Conservation (phyloP, 2,113 vertebrate species). For the Columba livia region DNA sequence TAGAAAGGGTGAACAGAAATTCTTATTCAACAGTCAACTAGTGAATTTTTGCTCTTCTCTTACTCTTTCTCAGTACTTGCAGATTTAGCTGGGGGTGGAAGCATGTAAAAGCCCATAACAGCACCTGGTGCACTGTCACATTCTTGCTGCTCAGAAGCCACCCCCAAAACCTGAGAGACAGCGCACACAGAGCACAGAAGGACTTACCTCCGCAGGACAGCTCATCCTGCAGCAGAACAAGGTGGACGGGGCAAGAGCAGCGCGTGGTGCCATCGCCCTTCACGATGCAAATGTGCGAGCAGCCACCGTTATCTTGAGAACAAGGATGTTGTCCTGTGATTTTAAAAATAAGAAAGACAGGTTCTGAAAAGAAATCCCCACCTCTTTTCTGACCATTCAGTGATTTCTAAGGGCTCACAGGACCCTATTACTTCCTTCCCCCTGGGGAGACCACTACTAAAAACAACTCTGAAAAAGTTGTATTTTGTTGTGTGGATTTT, state of each 20-base stretch:
- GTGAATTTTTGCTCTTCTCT: neutral
- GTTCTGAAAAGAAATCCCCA: neutral
- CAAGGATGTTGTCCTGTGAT: constrained; percentile 90
- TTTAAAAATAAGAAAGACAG: neutral
- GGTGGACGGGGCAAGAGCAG: constrained; percentile 93
- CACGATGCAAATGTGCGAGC: constrained; percentile 96
- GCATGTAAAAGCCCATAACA: neutral
- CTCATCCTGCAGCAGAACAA: constrained; percentile 94
- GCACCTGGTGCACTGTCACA: neutral
- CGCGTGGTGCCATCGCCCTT: constrained; percentile 94
- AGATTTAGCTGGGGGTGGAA: neutral
- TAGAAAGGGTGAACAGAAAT: neutral
- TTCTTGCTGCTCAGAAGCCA: neutral
- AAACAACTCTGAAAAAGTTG: neutral
- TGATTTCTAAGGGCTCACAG: neutral
- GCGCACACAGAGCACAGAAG: neutral
- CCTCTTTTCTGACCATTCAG: neutral
- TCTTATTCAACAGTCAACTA: neutral
- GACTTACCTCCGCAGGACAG: constrained; percentile 92
- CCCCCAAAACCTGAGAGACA: neutral
- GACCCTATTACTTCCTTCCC: neutral
- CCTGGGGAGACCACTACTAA: neutral
- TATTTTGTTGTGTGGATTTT: neutral
- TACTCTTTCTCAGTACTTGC: neutral
- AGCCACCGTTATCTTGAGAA: constrained; percentile 94